Percentiles rank a stretch among this genome's conserved stretches.
These are phyloP conservation scores for Aphodius granarius DNA, from an alignment of 2,888 invertebrate species.

Conservation along the genomic window DNA sequence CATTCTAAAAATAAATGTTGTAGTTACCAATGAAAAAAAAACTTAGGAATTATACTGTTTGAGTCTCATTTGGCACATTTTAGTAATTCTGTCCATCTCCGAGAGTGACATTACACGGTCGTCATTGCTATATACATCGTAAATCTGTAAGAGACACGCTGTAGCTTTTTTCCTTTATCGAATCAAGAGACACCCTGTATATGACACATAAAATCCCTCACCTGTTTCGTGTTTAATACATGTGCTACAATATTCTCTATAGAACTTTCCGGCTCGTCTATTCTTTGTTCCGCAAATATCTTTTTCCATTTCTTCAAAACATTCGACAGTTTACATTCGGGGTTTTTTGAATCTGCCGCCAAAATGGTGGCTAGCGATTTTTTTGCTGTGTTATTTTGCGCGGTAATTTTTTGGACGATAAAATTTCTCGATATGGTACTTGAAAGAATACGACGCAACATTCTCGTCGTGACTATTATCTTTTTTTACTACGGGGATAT, in stretches of 20 bases:
- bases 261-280: slow-evolving; percentile 60
- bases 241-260: slow-evolving; percentile 62
- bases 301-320: slow-evolving; percentile 51
- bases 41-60: slow-evolving; percentile 35
- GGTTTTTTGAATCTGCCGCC: not conserved
- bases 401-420: not conserved
- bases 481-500: not conserved
- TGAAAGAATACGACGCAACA: not conserved
- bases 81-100: slow-evolving; percentile 49
- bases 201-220: slow-evolving; percentile 42
- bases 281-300: slow-evolving; percentile 53
- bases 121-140: slow-evolving; percentile 41
- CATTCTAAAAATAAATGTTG: slow-evolving; percentile 52
- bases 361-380: not conserved
- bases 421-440: not conserved
- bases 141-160: slow-evolving; percentile 39
- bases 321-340: slow-evolving; percentile 29
- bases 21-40: not conserved
- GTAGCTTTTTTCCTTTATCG: too few relatives aligned
- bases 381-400: not conserved
- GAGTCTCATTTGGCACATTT: slow-evolving; percentile 52
- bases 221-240: slow-evolving; percentile 58
- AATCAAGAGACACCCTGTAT: too few relatives aligned
- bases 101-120: slow-evolving; percentile 37
- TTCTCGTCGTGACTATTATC: too few relatives aligned